Conservation (phyloP, 1,140 invertebrate species). For the Cardiocondyla obscurior region DNA sequence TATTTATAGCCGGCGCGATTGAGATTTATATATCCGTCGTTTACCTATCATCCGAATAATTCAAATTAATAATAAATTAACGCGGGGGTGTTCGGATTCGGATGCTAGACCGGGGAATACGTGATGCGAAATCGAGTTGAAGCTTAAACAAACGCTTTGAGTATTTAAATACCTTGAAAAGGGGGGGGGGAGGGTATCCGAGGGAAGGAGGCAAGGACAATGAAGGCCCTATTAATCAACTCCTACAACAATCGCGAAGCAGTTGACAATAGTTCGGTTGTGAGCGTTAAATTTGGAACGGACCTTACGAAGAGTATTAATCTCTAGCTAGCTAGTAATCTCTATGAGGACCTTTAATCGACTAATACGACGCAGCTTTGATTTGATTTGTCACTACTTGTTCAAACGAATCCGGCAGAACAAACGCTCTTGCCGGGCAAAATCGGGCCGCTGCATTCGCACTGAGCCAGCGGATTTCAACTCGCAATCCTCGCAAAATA, state of each 20-base stretch:
- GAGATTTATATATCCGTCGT: not conserved
- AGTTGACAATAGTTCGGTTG: slow-evolving; percentile 29
- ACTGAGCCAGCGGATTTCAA: slow-evolving; percentile 63
- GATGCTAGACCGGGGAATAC: not conserved
- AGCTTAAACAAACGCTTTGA: not conserved
- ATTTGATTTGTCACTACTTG: slow-evolving; percentile 77
- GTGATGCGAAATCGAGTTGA: not conserved
- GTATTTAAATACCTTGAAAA: not conserved
- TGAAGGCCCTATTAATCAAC: slow-evolving; percentile 18
- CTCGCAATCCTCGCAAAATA: slow-evolving; percentile 67
- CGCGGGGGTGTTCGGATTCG: not conserved
- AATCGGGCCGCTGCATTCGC: slow-evolving; percentile 59
- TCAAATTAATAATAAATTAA: not conserved
- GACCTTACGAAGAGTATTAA: slow-evolving; percentile 34
- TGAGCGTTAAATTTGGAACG: slow-evolving; percentile 5
- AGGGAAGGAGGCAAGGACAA: not conserved
- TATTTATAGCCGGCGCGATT: not conserved
- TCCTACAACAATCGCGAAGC: slow-evolving; percentile 41
- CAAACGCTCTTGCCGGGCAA: slow-evolving; percentile 60
- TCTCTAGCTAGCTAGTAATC: slow-evolving; percentile 57
- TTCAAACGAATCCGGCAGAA: slow-evolving; percentile 63
- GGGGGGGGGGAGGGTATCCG: not conserved
- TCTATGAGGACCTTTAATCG: slow-evolving; percentile 62
- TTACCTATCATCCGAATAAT: not conserved
- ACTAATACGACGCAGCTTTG: slow-evolving; percentile 76